Evolutionary conservation across 2,797 vertebrate genomes (phyloP), one percentile per base, ranked within the genome.

Genomic region (Sebastes variabilis): DNA sequence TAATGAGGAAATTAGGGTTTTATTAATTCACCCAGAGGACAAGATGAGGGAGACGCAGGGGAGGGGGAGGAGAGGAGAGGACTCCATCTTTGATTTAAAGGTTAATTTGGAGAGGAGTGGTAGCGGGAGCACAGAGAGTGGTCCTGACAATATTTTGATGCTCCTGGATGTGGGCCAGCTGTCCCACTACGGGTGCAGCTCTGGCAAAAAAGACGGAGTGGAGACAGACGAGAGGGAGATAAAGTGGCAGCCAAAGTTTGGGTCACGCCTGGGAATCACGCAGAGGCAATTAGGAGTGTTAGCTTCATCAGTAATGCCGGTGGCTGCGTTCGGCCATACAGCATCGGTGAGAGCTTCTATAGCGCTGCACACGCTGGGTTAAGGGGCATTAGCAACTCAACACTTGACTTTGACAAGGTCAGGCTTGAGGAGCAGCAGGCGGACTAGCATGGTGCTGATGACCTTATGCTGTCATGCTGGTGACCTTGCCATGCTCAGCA

Each of bases 1-100:
- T 95, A 95, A 95, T 93, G 91, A 94, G 93, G 88, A 94, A 95
- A 95, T 95, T 88, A 96, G 88, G 89, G 77, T 91, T 93, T 92
- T 92, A 95, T 94, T 95, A 94, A 94, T 94, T 94, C 88, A 88
- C 90, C 93, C 92, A 82, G 84, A 92, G 91, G 89, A 93, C 85
- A 87, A 85, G 79, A 90, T 66, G 89, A 84, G 87, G 86, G 66
- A 84, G 85, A 91, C 32, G 59, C 77, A 82, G 91, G 75, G 80
- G 87, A 81, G 77, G 66, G 75, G 75, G 75, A 76, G 87, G 62
- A 81, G 79, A 89, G 81, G 76, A 69, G 79, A 89, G 80, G 82
- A 87, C 85, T 89, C 85, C 86, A 89, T 93, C 90, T 93, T 93
- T 95, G 92, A 93, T 94, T 93, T 94, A 94, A 94, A 95, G 94